Evolutionary conservation across 2,113 vertebrate genomes (phyloP), one percentile per base, ranked within the genome.

Genomic region (Porphyrio hochstetteri): DNA sequence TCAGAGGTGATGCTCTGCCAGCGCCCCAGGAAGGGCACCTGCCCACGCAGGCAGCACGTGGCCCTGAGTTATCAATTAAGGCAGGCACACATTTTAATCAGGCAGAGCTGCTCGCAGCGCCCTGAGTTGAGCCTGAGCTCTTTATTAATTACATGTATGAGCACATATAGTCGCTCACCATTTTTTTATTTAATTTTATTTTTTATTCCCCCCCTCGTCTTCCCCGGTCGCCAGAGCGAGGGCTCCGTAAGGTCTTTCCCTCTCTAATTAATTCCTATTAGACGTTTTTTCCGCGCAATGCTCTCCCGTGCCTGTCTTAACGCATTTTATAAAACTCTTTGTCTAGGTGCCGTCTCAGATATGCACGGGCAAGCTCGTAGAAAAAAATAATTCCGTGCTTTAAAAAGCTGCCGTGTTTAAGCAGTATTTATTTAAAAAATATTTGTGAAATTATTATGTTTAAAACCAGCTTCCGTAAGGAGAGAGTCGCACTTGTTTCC

Each of bases 401-500:
- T 21, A 35, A 91, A 82, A 90, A 67, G 3, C 50, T 59, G 29
- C 38, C 50, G 20, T 13, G 35, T 74, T 29, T 46, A 77, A 67
- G 16, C 33, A 36, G 6, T 5, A 31, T 70, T 5, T 0, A 35
- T 78, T 78, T 44, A 60, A 48, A 48, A 60, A 48, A 60, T 29
- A 53, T 24, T 60, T 91, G 63, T 13, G 21, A 20, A 89, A 93
- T 65, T 63, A 44, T 42, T 75, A 29, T 86, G 65, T 72, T 18
- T 4, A 57, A 59, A 89, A 76, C 1, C 44, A 59, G 16, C 81
- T 89, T 82, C 63, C 33, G 3, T 67, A 23, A 88, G 52, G 71
- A 86, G 80, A 93, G 93, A 93, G 89, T n/a, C 42, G 31, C 64
- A 40, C 88, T 93, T 94, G 65, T 93, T 92, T 96, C 69, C 20